Percentiles rank a stretch among this genome's conserved stretches.
Evolutionary conservation across 2,888 invertebrate species (phyloP).

Genomic region (Norana najaformis): DNA sequence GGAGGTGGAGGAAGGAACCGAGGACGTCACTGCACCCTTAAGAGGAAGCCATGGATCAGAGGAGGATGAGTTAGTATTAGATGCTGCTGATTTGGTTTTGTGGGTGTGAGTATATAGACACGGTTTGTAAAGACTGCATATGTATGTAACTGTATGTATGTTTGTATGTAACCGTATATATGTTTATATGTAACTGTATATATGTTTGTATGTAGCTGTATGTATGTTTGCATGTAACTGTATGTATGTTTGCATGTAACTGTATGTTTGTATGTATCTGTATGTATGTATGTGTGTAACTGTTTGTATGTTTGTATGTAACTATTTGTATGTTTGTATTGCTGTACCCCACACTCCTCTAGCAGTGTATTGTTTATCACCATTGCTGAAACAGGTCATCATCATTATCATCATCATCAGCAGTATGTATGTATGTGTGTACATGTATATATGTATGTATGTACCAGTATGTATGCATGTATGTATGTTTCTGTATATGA

Average conservation of each 20-base stretch:
- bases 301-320: too few species aligned
- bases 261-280: not conserved
- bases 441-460: not conserved
- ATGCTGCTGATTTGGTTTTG: not conserved
- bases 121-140: too few species aligned
- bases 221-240: too few species aligned
- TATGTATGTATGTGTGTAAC: not conserved
- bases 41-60: not conserved
- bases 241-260: too few species aligned
- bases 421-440: not conserved
- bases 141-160: not conserved
- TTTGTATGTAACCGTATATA: not conserved
- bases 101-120: too few species aligned
- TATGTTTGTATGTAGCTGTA: not conserved
- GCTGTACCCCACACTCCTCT: too few species aligned
- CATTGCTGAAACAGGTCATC: too few species aligned
- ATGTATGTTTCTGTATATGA: not conserved
- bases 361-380: too few species aligned
- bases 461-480: too few species aligned
- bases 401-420: too few species aligned
- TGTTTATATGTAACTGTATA: not conserved
- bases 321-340: too few species aligned
- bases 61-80: constrained; percentile 7
- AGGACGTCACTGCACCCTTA: constrained; percentile 20
- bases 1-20: constrained; percentile 24